phyloP scores from a whole-genome alignment of 2,888 invertebrate genomes.

The Lucinisca nassula region DNA sequence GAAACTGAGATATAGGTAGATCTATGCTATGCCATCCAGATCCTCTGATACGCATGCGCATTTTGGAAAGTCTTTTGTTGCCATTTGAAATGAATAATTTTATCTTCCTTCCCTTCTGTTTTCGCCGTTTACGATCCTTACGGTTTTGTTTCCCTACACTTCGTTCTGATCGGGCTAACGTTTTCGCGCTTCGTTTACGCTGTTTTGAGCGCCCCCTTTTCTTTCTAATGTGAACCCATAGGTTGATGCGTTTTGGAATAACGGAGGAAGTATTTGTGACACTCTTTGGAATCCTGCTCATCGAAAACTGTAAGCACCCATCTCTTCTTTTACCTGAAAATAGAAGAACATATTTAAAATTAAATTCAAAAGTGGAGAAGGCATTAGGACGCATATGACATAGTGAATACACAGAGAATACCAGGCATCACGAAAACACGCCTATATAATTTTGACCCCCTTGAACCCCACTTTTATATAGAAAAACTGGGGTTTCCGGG shows the following conservation, averaged over 20 bases:
- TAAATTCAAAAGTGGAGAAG: no score
- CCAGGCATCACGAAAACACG: no score
- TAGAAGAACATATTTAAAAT: no score
- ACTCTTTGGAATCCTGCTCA: not conserved
- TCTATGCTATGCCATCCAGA: slow-evolving; percentile 56
- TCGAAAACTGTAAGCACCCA: not conserved
- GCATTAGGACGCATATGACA: no score
- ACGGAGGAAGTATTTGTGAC: not conserved
- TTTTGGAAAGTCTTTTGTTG: slow-evolving; percentile 38
- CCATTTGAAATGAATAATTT: slow-evolving; percentile 56
- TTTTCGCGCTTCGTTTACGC: not conserved
- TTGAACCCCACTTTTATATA: no score
- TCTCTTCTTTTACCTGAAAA: not conserved
- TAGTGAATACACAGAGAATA: no score
- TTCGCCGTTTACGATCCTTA: not conserved
- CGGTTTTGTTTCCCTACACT: slow-evolving; percentile 2
- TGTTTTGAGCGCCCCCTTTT: not conserved
- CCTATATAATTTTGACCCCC: no score
- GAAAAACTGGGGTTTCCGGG: no score
- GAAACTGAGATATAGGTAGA: slow-evolving; percentile 61
- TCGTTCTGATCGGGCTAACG: not conserved
- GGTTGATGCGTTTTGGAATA: slow-evolving; percentile 32
- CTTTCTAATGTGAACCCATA: slow-evolving; percentile 48
- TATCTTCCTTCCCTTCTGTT: slow-evolving; percentile 39
- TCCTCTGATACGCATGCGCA: slow-evolving; percentile 48